These are phyloP conservation scores for Oncopodura yosiiana DNA, from an alignment of 1,140 invertebrate genomes.

Conservation along the genomic window DNA sequence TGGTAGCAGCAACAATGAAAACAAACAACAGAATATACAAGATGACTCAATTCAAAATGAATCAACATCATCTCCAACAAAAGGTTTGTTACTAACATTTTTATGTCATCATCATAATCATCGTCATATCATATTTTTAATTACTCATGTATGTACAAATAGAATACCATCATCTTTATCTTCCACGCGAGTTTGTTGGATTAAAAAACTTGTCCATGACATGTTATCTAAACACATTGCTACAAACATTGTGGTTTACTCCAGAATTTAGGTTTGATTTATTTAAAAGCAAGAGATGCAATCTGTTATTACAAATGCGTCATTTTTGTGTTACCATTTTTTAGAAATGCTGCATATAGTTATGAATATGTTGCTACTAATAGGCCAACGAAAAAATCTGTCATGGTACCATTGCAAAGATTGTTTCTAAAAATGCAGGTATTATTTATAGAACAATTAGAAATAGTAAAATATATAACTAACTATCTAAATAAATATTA, in stretches of 20 bases:
- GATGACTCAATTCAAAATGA: no score
- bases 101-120: not conserved
- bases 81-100: not conserved
- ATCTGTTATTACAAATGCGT: no score
- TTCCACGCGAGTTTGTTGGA: slow-evolving; percentile 57
- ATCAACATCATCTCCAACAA: no score
- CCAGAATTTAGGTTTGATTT: no score
- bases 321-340: no score
- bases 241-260: slow-evolving; percentile 86
- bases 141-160: not conserved
- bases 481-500: slow-evolving; percentile 9
- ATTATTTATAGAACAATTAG: slow-evolving; percentile 17
- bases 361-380: slow-evolving; percentile 64
- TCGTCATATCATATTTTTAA: not conserved
- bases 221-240: slow-evolving; percentile 80
- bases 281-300: no score
- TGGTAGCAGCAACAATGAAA: no score
- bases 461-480: not conserved
- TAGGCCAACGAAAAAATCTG: slow-evolving; percentile 54
- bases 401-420: slow-evolving; percentile 78
- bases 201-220: slow-evolving; percentile 91
- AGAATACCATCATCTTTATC: not conserved
- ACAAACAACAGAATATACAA: no score
- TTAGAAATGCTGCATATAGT: slow-evolving; percentile 78
- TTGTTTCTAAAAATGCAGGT: slow-evolving; percentile 79